phyloP scores from a whole-genome alignment of 2,113 vertebrate species.

The Suncus etruscus region DNA sequence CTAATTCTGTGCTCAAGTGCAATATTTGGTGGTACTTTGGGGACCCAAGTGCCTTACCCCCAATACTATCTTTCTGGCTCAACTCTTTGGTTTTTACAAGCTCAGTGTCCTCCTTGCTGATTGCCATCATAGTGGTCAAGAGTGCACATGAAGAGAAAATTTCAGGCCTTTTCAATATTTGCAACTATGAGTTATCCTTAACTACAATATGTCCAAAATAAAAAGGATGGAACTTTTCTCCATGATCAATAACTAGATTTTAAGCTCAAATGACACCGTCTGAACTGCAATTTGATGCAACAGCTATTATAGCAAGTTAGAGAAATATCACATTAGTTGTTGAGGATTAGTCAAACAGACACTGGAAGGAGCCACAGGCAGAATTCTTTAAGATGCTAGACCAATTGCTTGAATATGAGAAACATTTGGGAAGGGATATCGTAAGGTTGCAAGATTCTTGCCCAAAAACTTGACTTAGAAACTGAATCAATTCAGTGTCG shows the following conservation, averaged over 20 bases:
- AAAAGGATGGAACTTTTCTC: not conserved
- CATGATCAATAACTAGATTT: not conserved
- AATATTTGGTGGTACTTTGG: too few species aligned
- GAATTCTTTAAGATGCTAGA: not conserved
- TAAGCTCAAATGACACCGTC: not conserved
- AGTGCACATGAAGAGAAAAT: not conserved
- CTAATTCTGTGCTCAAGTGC: too few species aligned
- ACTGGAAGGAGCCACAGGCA: not conserved
- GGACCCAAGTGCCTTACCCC: too few species aligned
- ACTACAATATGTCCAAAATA: not conserved
- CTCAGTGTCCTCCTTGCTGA: not conserved
- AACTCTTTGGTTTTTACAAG: slow-evolving; percentile 15
- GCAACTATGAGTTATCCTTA: not conserved
- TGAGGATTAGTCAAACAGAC: not conserved
- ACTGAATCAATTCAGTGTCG: not conserved
- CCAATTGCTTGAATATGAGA: not conserved
- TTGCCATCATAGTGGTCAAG: not conserved
- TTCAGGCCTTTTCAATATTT: slow-evolving; percentile 48
- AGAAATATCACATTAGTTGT: not conserved
- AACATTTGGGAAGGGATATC: not conserved
- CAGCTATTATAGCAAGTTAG: not conserved
- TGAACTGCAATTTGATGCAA: not conserved
- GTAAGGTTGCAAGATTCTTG: not conserved
- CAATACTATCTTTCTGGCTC: not conserved
- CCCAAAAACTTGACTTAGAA: slow-evolving; percentile 19